Evolutionary conservation across 2,113 vertebrate species (phyloP).

Genomic region (Mastomys natalensis): DNA sequence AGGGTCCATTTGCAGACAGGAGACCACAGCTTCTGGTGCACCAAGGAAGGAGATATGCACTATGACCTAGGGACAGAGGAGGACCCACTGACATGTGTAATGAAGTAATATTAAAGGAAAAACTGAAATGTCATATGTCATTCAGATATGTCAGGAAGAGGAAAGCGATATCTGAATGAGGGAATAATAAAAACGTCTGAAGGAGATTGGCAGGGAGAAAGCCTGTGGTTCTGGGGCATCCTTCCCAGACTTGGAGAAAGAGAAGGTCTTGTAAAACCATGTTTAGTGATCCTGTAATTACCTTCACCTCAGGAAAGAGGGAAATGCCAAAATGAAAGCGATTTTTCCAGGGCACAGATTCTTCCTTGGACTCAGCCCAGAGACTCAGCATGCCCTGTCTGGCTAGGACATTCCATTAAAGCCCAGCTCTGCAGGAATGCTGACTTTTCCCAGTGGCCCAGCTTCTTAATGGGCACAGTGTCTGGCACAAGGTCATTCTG

Average conservation of each 20-base stretch:
- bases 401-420: not conserved
- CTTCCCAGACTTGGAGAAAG: not conserved
- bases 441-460: not conserved
- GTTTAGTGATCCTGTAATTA: conserved; percentile 49
- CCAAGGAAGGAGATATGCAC: not conserved
- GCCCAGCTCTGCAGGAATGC: not conserved
- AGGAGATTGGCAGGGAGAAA: not conserved
- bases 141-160: not conserved
- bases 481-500: not conserved
- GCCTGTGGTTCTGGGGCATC: not conserved
- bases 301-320: conserved; percentile 55
- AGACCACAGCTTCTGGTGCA: not conserved
- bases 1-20: not conserved
- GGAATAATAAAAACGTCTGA: not conserved
- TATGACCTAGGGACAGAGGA: not conserved
- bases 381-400: conserved; percentile 32
- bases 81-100: not conserved
- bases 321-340: conserved; percentile 28
- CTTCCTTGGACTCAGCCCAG: conserved; percentile 31
- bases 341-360: conserved; percentile 58
- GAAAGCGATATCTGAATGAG: not conserved
- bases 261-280: conserved; percentile 25
- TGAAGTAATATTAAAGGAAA: not conserved
- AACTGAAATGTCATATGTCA: not conserved
- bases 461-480: not conserved